A percentile compares a stretch with the other conserved stretches of the same genome.
Conservation (phyloP, 2,888 invertebrate species). For the Adela reaumurella region DNA sequence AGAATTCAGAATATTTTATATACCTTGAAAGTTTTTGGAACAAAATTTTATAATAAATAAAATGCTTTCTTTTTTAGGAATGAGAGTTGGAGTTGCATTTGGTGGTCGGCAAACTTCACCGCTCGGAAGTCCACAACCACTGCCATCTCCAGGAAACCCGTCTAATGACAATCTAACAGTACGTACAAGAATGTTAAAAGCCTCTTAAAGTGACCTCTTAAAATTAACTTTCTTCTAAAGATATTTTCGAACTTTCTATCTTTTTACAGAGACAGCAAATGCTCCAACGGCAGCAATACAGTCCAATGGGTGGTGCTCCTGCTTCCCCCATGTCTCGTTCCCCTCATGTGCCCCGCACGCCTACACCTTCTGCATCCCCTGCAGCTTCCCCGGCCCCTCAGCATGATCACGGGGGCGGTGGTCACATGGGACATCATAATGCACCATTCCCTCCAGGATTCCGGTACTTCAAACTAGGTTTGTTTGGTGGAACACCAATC, state of each 20-base stretch:
- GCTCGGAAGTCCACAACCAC: constrained; percentile 47
- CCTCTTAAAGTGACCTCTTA: too few relatives aligned
- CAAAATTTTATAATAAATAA: too few relatives aligned
- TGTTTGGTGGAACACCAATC: constrained; percentile 65
- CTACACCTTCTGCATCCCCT: constrained; percentile 36
- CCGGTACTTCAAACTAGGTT: constrained; percentile 58
- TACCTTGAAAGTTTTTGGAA: too few relatives aligned
- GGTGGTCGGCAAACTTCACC: constrained; percentile 47
- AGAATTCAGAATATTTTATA: too few relatives aligned
- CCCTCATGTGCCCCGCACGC: constrained; percentile 52
- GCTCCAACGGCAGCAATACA: constrained; percentile 48
- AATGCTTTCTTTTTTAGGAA: constrained; percentile 23
- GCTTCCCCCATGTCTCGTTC: constrained; percentile 57
- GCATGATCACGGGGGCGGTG: constrained; percentile 27
- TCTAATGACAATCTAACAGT: constrained; percentile 39
- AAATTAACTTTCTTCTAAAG: too few relatives aligned
- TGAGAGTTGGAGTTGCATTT: constrained; percentile 44
- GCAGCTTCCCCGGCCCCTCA: constrained; percentile 32
- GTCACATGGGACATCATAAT: constrained; percentile 54
- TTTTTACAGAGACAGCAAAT: constrained; percentile 38
- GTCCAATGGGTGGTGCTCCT: constrained; percentile 52
- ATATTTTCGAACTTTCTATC: too few relatives aligned
- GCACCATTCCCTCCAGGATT: constrained; percentile 59
- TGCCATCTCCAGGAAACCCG: constrained; percentile 46
- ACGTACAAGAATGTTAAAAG: constrained; percentile 15